Base-by-base conservation (phyloP, 92 coral and sea anemone genomes). In the Palythoa heliodiscus region DNA sequence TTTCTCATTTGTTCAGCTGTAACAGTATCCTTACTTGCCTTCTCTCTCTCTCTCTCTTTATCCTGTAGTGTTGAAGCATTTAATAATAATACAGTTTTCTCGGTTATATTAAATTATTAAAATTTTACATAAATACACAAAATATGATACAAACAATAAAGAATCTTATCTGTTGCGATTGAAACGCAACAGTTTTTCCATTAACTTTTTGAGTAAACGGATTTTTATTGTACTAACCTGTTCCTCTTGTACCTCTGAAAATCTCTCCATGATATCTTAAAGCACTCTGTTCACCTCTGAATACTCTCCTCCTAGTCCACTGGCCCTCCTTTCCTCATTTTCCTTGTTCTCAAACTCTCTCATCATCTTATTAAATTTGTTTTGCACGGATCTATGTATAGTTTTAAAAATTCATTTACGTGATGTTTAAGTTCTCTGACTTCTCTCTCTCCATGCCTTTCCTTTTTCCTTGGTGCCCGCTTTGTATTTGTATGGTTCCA, bases 231-330 rank as follows among this genome's bases (percentile, higher is more conserved):
- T 69, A 69, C 73, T 25, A 24, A 23, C 73, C 73, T 69, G 73
- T 69, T 69, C 73, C 40, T 69, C 73, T 69, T 69, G 43, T 35
- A 83, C 82, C 64, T 74, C 57, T 3, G 88, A 82, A 71, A 84
- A 73, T 74, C 55, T 40, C 67, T 75, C 79, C 70, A 73, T 84
- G 47, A 84, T 84, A 57, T 84, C 88, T 53, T 84, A 71, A 29
- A 84, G 82, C 68, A 83, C 83, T 76, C 74, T 74, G 53, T 84
- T 83, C 52, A 74, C 64, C 85, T 77, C 86, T 7, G 81, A 76
- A 72, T 84, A 89, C 66, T 85, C 91, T 53, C 78, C 89, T 40
- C 86, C 91, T 58, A 89, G 84, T 29, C 91, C 86, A 85, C 89
- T 84, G 66, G 88, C 86, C 82, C 63, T 86, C 61, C 64, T 73